Evolutionary conservation across 2,797 vertebrate species (phyloP), one percentile per base, ranked within the genome.

Genomic region (Florisuga fusca): DNA sequence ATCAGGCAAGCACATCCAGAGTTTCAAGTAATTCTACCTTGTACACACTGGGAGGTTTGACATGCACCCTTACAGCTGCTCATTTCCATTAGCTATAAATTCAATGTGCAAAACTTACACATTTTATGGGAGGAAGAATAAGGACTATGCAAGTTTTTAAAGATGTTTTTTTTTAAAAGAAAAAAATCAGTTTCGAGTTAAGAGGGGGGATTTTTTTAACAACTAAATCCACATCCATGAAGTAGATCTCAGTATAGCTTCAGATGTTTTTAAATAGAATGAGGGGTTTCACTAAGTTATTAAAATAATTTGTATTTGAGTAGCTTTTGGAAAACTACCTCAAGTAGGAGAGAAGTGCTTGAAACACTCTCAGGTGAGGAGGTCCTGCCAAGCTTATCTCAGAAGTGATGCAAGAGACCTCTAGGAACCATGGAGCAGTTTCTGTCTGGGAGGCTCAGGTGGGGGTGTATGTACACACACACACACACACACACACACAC

Each of bases 11-110:
- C 85, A 88, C 83, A 88, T 9, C 38, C 4, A 82, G 71, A 27
- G 27, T 89, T 79, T 38, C 9, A 58, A 95, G 15, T n/a, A 48
- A 72, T 66, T 81, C 85, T 19, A 45, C 91, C 85, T 64, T 20
- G 21, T 4, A 53, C 31, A 6, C 2, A 48, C 15, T 6, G 0
- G 10, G 1, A 0, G 2, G 68, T 4, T 78, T 48, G 2, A 8
- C 19, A 36, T 1, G 43, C 22, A 27, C 9, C 67, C 75, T n/a
- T 6, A 6, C 5, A 48, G 48, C 54, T 29, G 48, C 91, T 63
- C 6, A 3, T 36, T 53, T 50, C 50, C 2, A 6, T 51, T 72
- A 54, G 43, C 57, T 58, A 18, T 50, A 7, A 0, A 12, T 15
- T 46, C 17, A 0, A 10, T 2, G 59, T 15, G 54, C 21, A 36